Evolutionary conservation across 1,140 invertebrate genomes (phyloP).

Genomic region (Aphaenogaster rudis): DNA sequence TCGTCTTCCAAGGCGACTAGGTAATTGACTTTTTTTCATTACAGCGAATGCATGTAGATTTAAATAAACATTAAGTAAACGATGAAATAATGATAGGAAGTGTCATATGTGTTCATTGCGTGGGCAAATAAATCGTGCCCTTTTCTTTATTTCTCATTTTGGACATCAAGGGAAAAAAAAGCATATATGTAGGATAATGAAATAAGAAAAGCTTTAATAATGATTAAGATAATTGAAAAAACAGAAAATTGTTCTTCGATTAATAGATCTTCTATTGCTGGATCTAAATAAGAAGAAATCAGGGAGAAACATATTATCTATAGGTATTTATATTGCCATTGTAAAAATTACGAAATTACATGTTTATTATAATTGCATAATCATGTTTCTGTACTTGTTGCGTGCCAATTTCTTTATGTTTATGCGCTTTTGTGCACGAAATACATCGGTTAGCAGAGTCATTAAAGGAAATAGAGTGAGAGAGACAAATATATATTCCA

Average conservation of each 20-base stretch:
- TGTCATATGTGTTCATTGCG: not conserved
- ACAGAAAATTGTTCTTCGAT: constrained; percentile 2
- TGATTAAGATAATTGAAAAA: constrained; percentile 13
- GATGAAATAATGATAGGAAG: not conserved
- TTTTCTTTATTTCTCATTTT: constrained; percentile 27
- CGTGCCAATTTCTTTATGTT: constrained; percentile 13
- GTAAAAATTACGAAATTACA: not conserved
- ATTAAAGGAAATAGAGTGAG: constrained; percentile 9
- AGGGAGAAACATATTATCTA: constrained; percentile 7
- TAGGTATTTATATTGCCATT: constrained; percentile 3
- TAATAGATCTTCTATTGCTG: constrained; percentile 1
- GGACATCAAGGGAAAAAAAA: not conserved
- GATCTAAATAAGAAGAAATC: constrained; percentile 5
- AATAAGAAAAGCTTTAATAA: constrained; percentile 16
- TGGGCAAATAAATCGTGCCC: constrained; percentile 9
- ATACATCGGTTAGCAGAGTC: constrained; percentile 2
- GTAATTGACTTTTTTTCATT: constrained; percentile 83
- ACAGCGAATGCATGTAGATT: constrained; percentile 83
- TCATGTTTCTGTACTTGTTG: constrained; percentile 9
- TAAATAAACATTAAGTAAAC: constrained; percentile 23
- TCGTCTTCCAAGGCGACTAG: constrained; percentile 88
- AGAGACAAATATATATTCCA: constrained; percentile 8
- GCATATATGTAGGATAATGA: not conserved
- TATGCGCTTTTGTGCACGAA: constrained; percentile 24
- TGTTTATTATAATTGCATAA: not conserved